Base-by-base conservation (phyloP, 1,140 invertebrate genomes). In the Chironomus striatipennis region DNA sequence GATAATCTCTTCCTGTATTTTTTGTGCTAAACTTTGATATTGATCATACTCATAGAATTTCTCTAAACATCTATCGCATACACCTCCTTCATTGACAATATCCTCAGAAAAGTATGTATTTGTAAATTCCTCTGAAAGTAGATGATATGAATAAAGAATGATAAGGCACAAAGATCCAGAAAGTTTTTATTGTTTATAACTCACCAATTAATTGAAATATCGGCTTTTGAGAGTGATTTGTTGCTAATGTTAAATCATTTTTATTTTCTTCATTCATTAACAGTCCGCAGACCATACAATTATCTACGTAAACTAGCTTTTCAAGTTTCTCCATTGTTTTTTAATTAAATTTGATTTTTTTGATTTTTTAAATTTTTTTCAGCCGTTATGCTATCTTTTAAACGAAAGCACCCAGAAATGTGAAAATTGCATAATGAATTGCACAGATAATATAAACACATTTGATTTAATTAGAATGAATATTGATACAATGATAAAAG, bases 1-100 rank as follows among this genome's bases (percentile, higher is more conserved):
- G n/a, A 21, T 20, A 12, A 70, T 15, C 20, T 70, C 65, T 8
- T 70, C 8, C 18, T 70, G 5, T 20, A 18, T 70, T 21, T 18
- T 9, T 7, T 8, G 0, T 20, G 65, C 65, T 12, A 20, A 20
- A 5, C 4, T 20, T 21, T 17, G 18, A 70, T 20, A 21, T 21
- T 70, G 65, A 70, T 70, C 65, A 12, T 21, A 70, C 20, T 70
- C 65, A 12, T 70, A 18, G 18, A 70, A 70, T 21, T 70, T 70
- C 9, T 20, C 18, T 5, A 70, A 20, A 12, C 65, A 70, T 8
- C 18, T 18, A 7, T 20, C 9, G 20, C 65, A 70, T 8, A 70
- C 20, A 20, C 65, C 65, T 7, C 6, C 65, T 20, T 70, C 20
- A 20, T 70, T 21, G 17, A 70, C 9, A 18, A 20, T 18, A 10